Percentiles rank a stretch among this genome's conserved stretches.
phyloP scores from a whole-genome alignment of 2,113 vertebrate genomes.

The Myotis lucifugus region DNA sequence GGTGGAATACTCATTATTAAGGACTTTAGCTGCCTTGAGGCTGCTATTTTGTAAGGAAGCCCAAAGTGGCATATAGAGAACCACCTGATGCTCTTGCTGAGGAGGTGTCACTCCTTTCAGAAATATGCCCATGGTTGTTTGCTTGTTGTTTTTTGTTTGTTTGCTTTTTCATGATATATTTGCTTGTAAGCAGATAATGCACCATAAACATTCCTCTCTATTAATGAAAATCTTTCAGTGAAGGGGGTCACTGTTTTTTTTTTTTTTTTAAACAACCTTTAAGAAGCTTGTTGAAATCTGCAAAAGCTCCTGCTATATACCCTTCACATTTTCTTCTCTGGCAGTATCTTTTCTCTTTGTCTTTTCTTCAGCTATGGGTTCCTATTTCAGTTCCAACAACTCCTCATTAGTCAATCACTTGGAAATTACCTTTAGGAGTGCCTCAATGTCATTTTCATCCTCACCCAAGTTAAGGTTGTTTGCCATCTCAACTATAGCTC shows the following conservation, averaged over 20 bases:
- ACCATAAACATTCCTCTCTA: neutral
- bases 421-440: neutral
- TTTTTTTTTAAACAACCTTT: neutral
- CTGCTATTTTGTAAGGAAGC: neutral
- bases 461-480: neutral
- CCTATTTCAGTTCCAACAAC: neutral
- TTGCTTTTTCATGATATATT: too few relatives aligned
- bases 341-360: neutral
- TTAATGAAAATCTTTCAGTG: neutral
- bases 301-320: neutral
- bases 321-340: neutral
- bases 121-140: neutral
- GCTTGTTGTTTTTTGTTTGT: neutral
- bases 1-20: neutral
- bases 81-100: neutral
- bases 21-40: neutral
- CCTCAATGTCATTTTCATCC: neutral
- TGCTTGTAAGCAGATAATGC: neutral
- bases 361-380: neutral
- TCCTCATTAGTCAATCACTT: neutral
- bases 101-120: neutral
- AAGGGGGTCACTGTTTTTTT: neutral
- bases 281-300: neutral
- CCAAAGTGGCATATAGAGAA: neutral
- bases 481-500: neutral